phyloP scores from a whole-genome alignment of 2,888 invertebrate genomes.

The Stenchaetothrips biformis region DNA sequence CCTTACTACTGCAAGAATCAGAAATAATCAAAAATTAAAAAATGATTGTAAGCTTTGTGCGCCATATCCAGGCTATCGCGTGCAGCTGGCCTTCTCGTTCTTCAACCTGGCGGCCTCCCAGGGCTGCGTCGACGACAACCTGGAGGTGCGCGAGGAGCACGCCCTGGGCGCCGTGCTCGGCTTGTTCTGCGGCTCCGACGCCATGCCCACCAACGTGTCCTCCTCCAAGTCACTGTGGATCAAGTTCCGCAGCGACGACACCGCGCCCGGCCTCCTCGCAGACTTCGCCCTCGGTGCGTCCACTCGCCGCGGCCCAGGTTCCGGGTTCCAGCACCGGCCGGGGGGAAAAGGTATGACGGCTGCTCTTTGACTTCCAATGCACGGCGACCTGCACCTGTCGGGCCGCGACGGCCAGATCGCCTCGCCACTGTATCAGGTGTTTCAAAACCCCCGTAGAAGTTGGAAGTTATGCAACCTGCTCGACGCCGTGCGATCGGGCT shows the following conservation, averaged over 20 bases:
- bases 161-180: conserved; percentile 62
- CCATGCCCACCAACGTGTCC: conserved; percentile 57
- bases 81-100: conserved; percentile 59
- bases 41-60: no score
- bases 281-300: conserved; percentile 62
- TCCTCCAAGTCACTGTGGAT: conserved; percentile 61
- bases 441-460: no score
- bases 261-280: conserved; percentile 68
- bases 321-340: background rate
- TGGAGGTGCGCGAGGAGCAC: conserved; percentile 71
- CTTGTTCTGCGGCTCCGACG: conserved; percentile 63
- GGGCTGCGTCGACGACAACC: conserved; percentile 79
- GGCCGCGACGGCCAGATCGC: conserved; percentile 65
- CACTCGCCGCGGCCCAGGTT: conserved; percentile 24
- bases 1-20: no score
- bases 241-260: conserved; percentile 66
- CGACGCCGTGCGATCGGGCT: no score
- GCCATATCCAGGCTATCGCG: conserved; percentile 57
- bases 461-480: no score
- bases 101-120: conserved; percentile 61
- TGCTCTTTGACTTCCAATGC: conserved; percentile 47
- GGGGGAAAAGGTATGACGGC: no score
- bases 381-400: conserved; percentile 59
- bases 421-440: conserved; percentile 73
- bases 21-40: no score